Evolutionary conservation across 2,113 vertebrate genomes (phyloP), one percentile per base, ranked within the genome.

Genomic region (Capreolus pygargus): DNA sequence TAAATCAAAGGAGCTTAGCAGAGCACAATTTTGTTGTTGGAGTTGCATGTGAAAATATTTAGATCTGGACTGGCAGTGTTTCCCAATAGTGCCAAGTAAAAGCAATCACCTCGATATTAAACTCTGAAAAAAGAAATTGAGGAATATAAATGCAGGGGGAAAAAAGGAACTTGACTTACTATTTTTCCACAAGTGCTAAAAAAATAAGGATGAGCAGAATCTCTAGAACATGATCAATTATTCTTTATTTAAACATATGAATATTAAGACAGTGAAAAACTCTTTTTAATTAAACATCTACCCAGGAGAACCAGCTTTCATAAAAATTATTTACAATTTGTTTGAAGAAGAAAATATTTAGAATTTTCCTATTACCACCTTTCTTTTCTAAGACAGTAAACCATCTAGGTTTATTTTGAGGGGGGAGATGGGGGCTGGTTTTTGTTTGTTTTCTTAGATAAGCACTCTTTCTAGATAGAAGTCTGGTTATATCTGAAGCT

Each of bases 241-340:
- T n/a, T 96, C 91, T 82, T 95, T 96, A 90, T 39, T 96, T 81
- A 58, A 89, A 97, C 82, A 61, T 97, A 97, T 95, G 98, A 98
- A 97, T 98, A 98, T 98, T 98, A 98, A 98, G 96, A 98, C 82
- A 85, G 54, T 92, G 54, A 97, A 97, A 97, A 97, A 84, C 78
- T 96, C 50, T 92, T 98, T 85, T 87, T 79, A 95, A 98, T 97
- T 89, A 98, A 97, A 98, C 87, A 76, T 97, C 93, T 95, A 87
- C 97, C 84, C 76, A 85, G 79, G 91, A 97, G 52, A 92, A 98
- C 86, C 67, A 85, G 61, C 93, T 98, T 98, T 97, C 97, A 94
- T 95, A 93, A 55, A 11, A 83, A 52, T 52, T 84, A 47, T 74
- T 17, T 47, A 91, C 43, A 54, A 78, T 95, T 30, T 30, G 14